Evolutionary conservation across 2,797 vertebrate genomes (phyloP), one percentile per base, ranked within the genome.

Genomic region (Microhierax caerulescens): DNA sequence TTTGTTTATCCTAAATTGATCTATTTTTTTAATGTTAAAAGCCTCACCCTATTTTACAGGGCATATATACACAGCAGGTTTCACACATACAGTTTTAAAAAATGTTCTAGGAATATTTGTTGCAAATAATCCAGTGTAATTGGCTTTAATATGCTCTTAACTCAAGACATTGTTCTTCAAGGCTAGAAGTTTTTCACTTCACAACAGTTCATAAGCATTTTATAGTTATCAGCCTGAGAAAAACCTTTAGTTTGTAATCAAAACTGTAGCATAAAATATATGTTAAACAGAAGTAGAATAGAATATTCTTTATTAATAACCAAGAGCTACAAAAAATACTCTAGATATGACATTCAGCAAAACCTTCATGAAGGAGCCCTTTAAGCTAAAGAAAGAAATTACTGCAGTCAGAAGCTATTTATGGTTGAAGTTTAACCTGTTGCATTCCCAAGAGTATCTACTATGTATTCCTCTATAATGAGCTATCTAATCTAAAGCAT

Each of bases 391-490:
- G 65, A 69, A 92, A 72, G 36, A 94, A 92, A 94, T 61, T 41
- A 60, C 85, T 68, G 37, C 69, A 92, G 53, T 78, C 73, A 96
- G 48, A 86, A 90, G 88, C 93, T 97, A 96, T 96, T 97, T 93
- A 64, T 87, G 95, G 91, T 56, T 95, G 86, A 86, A 85, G 93
- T 82, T 93, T 85, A 95, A 96, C 92, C 92, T 94, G 86, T 25
- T 67, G 77, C 88, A 37, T 70, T 93, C 95, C 93, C 95, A 74
- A 39, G 88, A 82, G 92, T 25, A 94, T 47, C 92, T 88, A 64
- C 50, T 57, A 65, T 11, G 77, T 95, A 92, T 53, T 93, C 36
- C 50, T 90, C 77, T 63, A 41, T 56, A 93, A 94, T 87, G 51
- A 95, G 51, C 36, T 69, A 53, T 12, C 67, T 87, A 82, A 95